Percentiles rank a stretch among this genome's conserved stretches.
Conservation (phyloP, 2,113 vertebrate genomes). For the Lagopus leucura region DNA sequence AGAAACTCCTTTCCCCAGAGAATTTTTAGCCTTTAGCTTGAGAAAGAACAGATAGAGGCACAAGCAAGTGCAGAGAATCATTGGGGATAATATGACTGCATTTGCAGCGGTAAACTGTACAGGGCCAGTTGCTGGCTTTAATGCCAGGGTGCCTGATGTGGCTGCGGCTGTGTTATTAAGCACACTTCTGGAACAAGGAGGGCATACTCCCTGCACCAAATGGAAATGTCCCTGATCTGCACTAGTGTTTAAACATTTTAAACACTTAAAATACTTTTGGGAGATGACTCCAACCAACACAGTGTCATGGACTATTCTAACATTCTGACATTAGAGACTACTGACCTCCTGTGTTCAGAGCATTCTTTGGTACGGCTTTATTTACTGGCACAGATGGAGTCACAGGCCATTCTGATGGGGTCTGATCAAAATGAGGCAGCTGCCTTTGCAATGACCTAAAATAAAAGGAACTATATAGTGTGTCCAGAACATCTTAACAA, state of each 20-base stretch:
- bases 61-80: not conserved
- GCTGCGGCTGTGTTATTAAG: not conserved
- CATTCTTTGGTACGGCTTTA: not conserved
- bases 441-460: not conserved
- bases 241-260: not conserved
- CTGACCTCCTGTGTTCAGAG: not conserved
- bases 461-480: not conserved
- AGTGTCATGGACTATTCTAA: not conserved
- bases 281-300: not conserved
- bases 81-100: not conserved
- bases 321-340: not conserved
- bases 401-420: not conserved
- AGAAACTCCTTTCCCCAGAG: not conserved
- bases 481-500: not conserved
- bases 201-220: not conserved
- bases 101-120: not conserved
- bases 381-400: not conserved
- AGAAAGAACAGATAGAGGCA: not conserved
- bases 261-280: not conserved
- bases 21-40: not conserved
- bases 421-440: not conserved
- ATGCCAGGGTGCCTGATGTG: not conserved
- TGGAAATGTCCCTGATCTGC: not conserved
- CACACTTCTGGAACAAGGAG: not conserved
- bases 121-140: fast-evolving